Conservation (phyloP, 2,113 vertebrate genomes). For the Odocoileus hemionus region DNA sequence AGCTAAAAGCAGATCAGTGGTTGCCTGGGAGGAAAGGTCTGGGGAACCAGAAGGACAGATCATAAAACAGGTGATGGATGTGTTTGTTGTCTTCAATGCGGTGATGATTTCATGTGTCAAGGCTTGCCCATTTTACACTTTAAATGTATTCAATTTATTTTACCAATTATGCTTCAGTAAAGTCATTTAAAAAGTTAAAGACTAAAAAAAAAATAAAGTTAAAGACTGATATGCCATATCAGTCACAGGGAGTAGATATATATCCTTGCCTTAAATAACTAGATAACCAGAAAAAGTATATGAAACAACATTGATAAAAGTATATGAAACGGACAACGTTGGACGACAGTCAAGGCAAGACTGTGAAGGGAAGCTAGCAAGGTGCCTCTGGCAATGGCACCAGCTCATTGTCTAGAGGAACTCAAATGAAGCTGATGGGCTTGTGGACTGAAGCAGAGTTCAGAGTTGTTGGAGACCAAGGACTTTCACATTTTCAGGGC, state of each 20-base stretch:
- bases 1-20: not conserved
- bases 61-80: not conserved
- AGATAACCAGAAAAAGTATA: not conserved
- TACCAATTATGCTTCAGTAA: not conserved
- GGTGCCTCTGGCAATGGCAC: accelerated
- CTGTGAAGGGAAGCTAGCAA: not conserved
- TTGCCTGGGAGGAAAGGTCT: not conserved
- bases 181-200: not conserved
- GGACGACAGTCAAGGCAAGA: not conserved
- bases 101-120: not conserved
- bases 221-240: not conserved
- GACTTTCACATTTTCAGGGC: not conserved
- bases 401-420: not conserved
- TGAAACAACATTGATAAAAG: too few species aligned
- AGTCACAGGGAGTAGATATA: not conserved
- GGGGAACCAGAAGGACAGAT: not conserved
- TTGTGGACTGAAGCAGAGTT: not conserved
- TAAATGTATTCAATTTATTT: not conserved
- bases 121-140: not conserved
- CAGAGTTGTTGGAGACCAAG: not conserved
- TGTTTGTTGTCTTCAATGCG: not conserved
- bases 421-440: not conserved
- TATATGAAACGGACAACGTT: too few species aligned
- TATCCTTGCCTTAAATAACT: not conserved
- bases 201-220: not conserved